Base-by-base conservation (phyloP, 92 coral and sea anemone species). In the Palythoa grandiflora region DNA sequence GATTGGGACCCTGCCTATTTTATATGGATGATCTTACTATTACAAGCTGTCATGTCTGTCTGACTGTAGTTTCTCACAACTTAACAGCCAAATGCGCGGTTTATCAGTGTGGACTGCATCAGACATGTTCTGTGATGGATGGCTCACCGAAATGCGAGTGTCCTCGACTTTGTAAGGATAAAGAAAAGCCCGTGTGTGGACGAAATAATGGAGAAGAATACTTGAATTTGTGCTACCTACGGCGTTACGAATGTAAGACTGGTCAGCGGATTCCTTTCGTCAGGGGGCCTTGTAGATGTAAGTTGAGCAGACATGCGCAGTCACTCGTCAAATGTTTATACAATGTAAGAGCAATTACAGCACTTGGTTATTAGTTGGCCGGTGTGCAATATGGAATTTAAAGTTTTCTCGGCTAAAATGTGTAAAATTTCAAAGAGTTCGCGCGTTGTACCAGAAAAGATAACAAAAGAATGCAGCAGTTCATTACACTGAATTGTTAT, bases 231-330 rank as follows among this genome's bases (percentile, higher is more conserved):
- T 94, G 98, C 68, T 85, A 78, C 40, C 85, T 94, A 0, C 89
- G 94, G 66, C 91, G 91, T 72, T 91, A 90, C 79, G 98, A 94
- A 77, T 94, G 98, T 87, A 94, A 89, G 85, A 86, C 47, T 17
- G 93, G 89, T 38, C 80, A 55, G 79, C 84, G 92, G 84, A 94
- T 94, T 80, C 88, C 91, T 77, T 83, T 71, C 19, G 86, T 88
- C 21, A 60, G 71, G 15, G 98, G 98, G 51, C 91, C 98, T 15
- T 94, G 98, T 79, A 94, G 89, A 89, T 85, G 98, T 94, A 84
- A 88, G 98, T 83, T 16, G 3, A 19, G 16, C 14, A 20, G 28
- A 50, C 16, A 2, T 28, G 10, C 6, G 16, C 19, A 59, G 19
- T 35, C 35, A 1, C 28, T 35, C 6, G 9, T 70, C 10, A 36